These are phyloP conservation scores for Fratercula arctica DNA, from an alignment of 2,797 vertebrate species.

Conservation along the genomic window DNA sequence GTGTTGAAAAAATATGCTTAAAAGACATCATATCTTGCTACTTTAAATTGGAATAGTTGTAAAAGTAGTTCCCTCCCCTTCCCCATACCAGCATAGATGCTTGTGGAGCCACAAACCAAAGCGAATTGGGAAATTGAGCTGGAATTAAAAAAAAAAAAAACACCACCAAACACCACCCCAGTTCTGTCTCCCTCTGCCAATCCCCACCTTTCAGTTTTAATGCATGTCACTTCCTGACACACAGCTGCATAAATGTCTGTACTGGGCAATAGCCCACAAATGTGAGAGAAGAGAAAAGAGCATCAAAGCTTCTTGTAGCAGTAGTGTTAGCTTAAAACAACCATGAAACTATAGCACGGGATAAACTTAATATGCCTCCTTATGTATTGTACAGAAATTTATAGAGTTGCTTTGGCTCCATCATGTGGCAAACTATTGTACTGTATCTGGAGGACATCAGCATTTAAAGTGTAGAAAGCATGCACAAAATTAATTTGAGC, in stretches of 20 bases:
- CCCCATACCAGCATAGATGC: background rate
- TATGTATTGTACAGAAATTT: background rate
- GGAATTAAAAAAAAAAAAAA: background rate
- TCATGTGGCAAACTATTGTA: background rate
- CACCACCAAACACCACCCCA: background rate
- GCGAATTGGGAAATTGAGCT: background rate
- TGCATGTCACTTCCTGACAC: background rate
- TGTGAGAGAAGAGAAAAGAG: background rate
- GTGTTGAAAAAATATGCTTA: background rate
- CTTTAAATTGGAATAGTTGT: background rate
- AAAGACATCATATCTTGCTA: background rate
- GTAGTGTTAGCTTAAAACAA: background rate
- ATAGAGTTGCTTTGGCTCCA: background rate
- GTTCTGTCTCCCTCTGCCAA: background rate
- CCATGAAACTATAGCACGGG: background rate
- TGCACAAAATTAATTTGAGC: background rate
- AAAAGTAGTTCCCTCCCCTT: background rate
- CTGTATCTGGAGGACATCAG: background rate
- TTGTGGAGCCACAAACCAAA: background rate
- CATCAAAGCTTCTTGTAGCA: background rate
- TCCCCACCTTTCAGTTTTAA: background rate
- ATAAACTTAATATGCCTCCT: background rate
- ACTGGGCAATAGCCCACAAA: background rate
- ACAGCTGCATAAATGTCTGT: background rate
- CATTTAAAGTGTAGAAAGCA: background rate